phyloP scores from a whole-genome alignment of 2,888 invertebrate species.

The Athalia circularis region DNA sequence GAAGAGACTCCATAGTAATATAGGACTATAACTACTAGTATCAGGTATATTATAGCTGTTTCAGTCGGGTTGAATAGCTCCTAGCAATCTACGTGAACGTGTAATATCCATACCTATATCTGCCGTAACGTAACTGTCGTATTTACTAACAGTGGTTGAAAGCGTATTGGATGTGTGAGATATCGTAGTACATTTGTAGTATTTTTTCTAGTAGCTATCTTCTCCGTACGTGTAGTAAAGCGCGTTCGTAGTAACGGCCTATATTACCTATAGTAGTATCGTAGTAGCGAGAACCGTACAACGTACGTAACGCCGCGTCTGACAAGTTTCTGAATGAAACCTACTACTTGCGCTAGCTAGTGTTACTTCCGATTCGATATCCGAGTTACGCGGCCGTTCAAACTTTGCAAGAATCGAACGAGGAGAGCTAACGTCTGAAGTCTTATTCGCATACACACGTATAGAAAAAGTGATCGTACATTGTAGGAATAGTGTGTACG shows the following conservation, averaged over 20 bases:
- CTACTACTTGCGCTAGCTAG: conserved; percentile 55
- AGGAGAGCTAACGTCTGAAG: neutral
- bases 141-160: too few relatives aligned
- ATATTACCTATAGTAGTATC: conserved; percentile 43
- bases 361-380: conserved; percentile 36
- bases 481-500: neutral
- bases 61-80: too few relatives aligned
- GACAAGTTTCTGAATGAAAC: conserved; percentile 68
- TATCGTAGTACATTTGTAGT: too few relatives aligned
- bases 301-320: conserved; percentile 52
- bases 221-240: conserved; percentile 1
- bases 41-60: too few relatives aligned
- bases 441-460: neutral
- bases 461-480: conserved; percentile 15
- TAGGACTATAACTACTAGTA: too few relatives aligned
- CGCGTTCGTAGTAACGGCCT: conserved; percentile 49
- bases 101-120: too few relatives aligned
- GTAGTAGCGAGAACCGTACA: conserved; percentile 25
- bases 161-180: too few relatives aligned
- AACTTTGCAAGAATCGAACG: neutral
- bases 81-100: too few relatives aligned
- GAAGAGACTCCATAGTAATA: too few relatives aligned
- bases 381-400: conserved; percentile 12
- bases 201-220: too few relatives aligned
- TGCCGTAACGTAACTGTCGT: too few relatives aligned